Base-by-base conservation (phyloP, 2,888 invertebrate species). In the Plagiodera versicolora region DNA sequence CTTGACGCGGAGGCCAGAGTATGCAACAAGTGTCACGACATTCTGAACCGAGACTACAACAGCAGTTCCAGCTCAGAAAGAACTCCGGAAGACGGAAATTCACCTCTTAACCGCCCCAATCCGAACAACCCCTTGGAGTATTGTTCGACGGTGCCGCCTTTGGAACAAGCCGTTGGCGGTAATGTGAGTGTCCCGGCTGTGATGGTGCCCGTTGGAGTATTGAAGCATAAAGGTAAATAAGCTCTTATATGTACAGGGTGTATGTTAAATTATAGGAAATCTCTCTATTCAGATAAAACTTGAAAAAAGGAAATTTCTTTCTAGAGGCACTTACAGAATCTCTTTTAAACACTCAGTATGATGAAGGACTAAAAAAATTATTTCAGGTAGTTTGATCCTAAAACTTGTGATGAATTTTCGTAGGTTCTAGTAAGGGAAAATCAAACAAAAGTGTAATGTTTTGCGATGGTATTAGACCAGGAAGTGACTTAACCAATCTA, bases 81-180 rank as follows among this genome's bases (percentile, higher is more conserved):
- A 3, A 75, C 77, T 0, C 74, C 75, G 16, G 73, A 72, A 14
- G 59, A 66, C 6, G 68, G 68, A 1, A 75, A 74, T 63, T 74
- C 75, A 0, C 75, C 75, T 0, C 78, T 77, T 62, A 81, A 83
- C 67, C 84, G 85, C 62, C 90, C 92, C 52, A 91, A 92, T 81
- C 92, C 92, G 53, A 91, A 91, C 80, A 92, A 93, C 81, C 92
- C 93, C 49, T 88, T 89, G 85, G 92, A 93, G 79, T 93, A 93
- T 80, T 92, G 92, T 81, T 91, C 91, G 61, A 89, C 89, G 47
- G 86, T 92, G 74, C 90, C 92, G 55, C 92, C 92, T 52, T 82
- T 88, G 70, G 86, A 90, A 75, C 92, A 92, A 81, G 87, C 87
- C 65, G 82, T 82, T 58, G 81, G 73, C 74, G 75, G 69, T 75